A percentile compares a stretch with the other conserved stretches of the same genome.
These are phyloP conservation scores for Hololepta plana DNA, from an alignment of 2,888 invertebrate species.

Conservation along the genomic window DNA sequence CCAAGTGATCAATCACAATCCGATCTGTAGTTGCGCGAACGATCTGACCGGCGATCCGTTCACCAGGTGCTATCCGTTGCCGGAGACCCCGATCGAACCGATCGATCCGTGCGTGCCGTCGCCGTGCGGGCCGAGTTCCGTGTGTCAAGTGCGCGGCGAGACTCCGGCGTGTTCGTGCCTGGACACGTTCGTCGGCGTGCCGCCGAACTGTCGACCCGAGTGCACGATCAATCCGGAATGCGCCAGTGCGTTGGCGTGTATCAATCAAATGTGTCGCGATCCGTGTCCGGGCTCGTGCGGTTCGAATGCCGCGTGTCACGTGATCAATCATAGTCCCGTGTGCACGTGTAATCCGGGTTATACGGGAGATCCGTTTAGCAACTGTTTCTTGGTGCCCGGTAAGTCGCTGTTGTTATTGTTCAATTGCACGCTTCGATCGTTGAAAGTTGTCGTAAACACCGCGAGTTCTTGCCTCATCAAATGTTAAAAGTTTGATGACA, in stretches of 20 bases:
- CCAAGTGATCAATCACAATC: slow-evolving; percentile 61
- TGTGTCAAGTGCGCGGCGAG: slow-evolving; percentile 26
- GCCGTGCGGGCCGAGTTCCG: slow-evolving; percentile 44
- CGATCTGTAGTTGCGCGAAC: slow-evolving; percentile 55
- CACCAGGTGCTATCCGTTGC: slow-evolving; percentile 42
- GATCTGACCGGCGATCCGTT: slow-evolving; percentile 63
- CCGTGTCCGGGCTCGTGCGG: slow-evolving; percentile 50
- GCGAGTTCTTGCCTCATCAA: slow-evolving; percentile 1
- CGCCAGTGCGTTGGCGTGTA: slow-evolving; percentile 44
- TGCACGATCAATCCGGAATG: slow-evolving; percentile 56
- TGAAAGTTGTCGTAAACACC: slow-evolving; percentile 1
- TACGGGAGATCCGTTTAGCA: slow-evolving; percentile 63
- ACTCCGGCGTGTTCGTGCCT: slow-evolving; percentile 40
- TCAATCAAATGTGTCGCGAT: slow-evolving; percentile 51
- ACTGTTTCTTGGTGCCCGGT: slow-evolving; percentile 42
- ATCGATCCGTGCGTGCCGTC: slow-evolving; percentile 45
- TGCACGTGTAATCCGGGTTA: slow-evolving; percentile 51
- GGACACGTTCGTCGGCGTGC: slow-evolving; percentile 38
- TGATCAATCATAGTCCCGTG: slow-evolving; percentile 54
- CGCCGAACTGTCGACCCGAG: slow-evolving; percentile 51
- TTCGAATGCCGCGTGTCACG: slow-evolving; percentile 46
- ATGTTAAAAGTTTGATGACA: slow-evolving; percentile 1
- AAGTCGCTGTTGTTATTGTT: slow-evolving; percentile 15
- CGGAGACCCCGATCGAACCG: slow-evolving; percentile 25
- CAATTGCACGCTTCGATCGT: background rate